These are phyloP conservation scores for Tenthredo amoena DNA, from an alignment of 2,888 invertebrate genomes.

Conservation along the genomic window DNA sequence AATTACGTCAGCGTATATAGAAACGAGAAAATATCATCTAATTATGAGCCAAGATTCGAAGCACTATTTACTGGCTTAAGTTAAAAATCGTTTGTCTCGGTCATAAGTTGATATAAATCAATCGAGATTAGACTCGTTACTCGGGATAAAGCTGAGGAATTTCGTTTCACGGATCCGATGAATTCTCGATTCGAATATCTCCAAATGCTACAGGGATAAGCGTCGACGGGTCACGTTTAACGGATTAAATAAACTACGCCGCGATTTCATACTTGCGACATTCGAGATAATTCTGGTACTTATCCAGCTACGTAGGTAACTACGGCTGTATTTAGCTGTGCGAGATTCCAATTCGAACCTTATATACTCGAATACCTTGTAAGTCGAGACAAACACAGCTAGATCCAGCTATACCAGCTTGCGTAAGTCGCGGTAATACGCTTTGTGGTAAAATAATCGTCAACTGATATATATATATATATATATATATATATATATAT, in stretches of 20 bases:
- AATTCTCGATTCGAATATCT: not conserved
- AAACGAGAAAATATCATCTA: conserved; percentile 1
- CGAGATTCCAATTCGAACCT: conserved; percentile 35
- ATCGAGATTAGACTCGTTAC: not conserved
- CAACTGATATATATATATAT: not conserved
- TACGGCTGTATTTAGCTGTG: not conserved
- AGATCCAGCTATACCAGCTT: not conserved
- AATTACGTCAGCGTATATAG: not conserved
- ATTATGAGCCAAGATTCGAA: not conserved
- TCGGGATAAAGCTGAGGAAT: not conserved
- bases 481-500: not conserved
- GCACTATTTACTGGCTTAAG: not conserved
- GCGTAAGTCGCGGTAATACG: conserved; percentile 23
- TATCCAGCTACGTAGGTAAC: not conserved
- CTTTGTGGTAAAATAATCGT: conserved; percentile 39
- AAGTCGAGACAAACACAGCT: conserved; percentile 12
- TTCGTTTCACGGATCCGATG: not conserved
- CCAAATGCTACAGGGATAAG: not conserved
- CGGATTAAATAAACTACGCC: not conserved
- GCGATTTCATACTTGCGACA: conserved; percentile 32
- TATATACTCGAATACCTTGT: not conserved
- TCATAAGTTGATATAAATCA: not conserved
- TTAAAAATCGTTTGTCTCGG: not conserved
- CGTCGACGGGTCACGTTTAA: not conserved
- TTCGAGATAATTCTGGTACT: conserved; percentile 12